Evolutionary conservation across 2,888 invertebrate genomes (phyloP).

Genomic region (Lagria hirta): DNA sequence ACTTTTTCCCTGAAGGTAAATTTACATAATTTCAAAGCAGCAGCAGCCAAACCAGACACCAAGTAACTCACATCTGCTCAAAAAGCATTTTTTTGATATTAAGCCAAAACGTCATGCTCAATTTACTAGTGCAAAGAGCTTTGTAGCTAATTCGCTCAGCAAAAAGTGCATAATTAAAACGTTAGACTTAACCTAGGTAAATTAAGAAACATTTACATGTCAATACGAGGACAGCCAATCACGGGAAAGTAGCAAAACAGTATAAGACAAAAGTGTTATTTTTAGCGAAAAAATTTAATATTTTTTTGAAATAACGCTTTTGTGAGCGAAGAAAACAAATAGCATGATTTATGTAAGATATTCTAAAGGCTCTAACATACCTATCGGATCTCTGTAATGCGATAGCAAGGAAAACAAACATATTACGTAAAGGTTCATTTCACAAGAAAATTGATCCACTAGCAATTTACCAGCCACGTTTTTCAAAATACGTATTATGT

Average conservation of each 20-base stretch:
- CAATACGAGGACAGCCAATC: conserved; percentile 13
- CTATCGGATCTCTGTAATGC: conserved; percentile 55
- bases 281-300: too few relatives aligned
- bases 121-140: conserved; percentile 22
- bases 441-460: conserved; percentile 27
- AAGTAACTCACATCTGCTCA: too few relatives aligned
- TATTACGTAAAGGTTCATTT: conserved; percentile 41
- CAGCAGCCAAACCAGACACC: too few relatives aligned
- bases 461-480: conserved; percentile 27
- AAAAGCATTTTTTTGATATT: too few relatives aligned
- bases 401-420: conserved; percentile 51
- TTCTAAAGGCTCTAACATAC: conserved; percentile 48
- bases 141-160: conserved; percentile 10
- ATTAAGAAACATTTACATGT: conserved; percentile 12
- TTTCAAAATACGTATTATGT: too few relatives aligned
- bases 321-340: too few relatives aligned
- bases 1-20: too few relatives aligned
- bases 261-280: too few relatives aligned
- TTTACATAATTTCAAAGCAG: too few relatives aligned
- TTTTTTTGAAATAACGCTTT: too few relatives aligned
- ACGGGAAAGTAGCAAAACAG: conserved; percentile 17
- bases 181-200: conserved; percentile 52
- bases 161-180: conserved; percentile 26
- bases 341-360: conserved; percentile 26
- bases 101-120: too few relatives aligned